Conservation (phyloP, 2,797 vertebrate genomes). For the Chromobotia macracanthus region DNA sequence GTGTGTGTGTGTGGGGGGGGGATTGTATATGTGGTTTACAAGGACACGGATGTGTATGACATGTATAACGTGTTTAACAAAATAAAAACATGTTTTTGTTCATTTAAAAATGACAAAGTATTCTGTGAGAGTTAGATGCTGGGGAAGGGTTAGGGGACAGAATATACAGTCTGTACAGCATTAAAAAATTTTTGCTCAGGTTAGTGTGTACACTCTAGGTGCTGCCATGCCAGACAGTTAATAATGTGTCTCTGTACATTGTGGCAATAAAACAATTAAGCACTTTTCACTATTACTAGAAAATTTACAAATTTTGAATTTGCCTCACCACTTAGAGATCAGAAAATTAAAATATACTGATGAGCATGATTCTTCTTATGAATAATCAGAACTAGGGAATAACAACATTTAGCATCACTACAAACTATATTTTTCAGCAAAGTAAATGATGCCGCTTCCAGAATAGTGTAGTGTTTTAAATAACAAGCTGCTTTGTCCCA, state of each 20-base stretch:
- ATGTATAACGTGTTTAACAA: too few species aligned
- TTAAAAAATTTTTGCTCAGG: too few species aligned
- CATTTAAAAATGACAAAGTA: too few species aligned
- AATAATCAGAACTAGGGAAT: not conserved
- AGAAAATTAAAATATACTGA: not conserved
- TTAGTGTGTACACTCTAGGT: constrained; percentile 3
- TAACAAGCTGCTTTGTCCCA: not conserved
- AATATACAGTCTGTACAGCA: too few species aligned
- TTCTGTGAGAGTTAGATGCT: too few species aligned
- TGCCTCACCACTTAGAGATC: constrained; percentile 20
- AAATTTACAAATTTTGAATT: constrained; percentile 18
- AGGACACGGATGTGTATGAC: too few species aligned
- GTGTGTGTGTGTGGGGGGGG: too few species aligned
- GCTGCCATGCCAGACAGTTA: constrained; percentile 33
- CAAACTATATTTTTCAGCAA: not conserved
- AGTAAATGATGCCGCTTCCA: not conserved
- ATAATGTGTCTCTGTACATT: constrained; percentile 1
- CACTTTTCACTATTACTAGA: constrained; percentile 1
- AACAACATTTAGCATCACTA: not conserved
- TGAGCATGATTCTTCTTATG: not conserved
- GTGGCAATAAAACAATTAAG: constrained; percentile 22
- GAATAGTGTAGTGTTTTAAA: not conserved
- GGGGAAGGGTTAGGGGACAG: too few species aligned
- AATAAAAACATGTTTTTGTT: too few species aligned
- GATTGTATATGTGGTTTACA: too few species aligned